Evolutionary conservation across 2,113 vertebrate genomes (phyloP).

Genomic region (Anolis sagrei): DNA sequence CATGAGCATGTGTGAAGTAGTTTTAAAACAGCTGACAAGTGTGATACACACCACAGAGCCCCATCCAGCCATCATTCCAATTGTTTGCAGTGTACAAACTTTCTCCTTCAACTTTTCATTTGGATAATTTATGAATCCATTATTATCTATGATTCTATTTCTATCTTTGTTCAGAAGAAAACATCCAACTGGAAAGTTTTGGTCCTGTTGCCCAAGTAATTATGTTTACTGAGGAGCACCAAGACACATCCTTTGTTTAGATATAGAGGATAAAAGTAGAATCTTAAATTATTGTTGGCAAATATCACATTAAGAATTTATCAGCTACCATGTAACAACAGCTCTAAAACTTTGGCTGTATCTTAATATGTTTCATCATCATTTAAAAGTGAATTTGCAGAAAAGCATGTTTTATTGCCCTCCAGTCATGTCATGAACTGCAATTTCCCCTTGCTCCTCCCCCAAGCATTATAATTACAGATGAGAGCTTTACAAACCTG

Average conservation of each 20-base stretch:
- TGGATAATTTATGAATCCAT: background rate
- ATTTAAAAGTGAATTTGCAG: slow-evolving; percentile 45
- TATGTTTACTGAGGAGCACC: slow-evolving; percentile 3
- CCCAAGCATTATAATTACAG: slow-evolving; percentile 53
- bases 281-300: slow-evolving; percentile 10
- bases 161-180: slow-evolving; percentile 1
- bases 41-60: background rate
- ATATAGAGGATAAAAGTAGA: slow-evolving; percentile 10
- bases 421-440: slow-evolving; percentile 4
- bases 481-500: slow-evolving; percentile 57
- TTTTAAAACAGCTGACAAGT: no score
- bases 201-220: slow-evolving; percentile 41
- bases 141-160: no score
- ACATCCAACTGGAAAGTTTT: slow-evolving; percentile 22
- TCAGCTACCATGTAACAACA: background rate
- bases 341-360: slow-evolving; percentile 15
- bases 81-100: background rate
- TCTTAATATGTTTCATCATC: slow-evolving; percentile 14
- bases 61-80: accelerated
- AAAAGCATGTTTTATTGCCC: slow-evolving; percentile 20
- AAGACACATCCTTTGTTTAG: slow-evolving; percentile 10
- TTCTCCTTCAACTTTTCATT: background rate
- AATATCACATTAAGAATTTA: background rate
- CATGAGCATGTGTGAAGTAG: no score
- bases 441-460: slow-evolving; percentile 16